Evolutionary conservation across 2,888 invertebrate species (phyloP), one percentile per base, ranked within the genome.

Genomic region (Acanthosepion pharaonis): DNA sequence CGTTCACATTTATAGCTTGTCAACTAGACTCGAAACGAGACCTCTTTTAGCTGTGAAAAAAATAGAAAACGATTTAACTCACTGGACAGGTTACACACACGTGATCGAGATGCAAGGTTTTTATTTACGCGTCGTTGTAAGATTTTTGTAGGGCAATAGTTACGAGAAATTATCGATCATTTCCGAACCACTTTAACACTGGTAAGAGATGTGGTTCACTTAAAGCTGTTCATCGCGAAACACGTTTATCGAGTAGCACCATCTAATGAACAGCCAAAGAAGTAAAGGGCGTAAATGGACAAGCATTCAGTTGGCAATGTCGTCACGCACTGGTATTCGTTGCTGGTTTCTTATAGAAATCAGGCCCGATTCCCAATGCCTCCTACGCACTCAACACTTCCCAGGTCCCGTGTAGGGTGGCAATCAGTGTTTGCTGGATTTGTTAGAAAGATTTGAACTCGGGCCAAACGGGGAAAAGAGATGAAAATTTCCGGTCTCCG

Each of bases 341-440:
- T n/a, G 11, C 18, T 15, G n/a, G 5, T 33, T n/a, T 78, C 78
- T 33, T 78, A n/a, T 78, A 8, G 33, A 78, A 78, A 78, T 78
- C 78, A 33, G n/a, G n/a, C 78, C 78, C 15, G 78, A 15, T n/a
- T 78, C 15, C 78, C n/a, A 15, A n/a, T 78, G 78, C 78, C n/a
- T 9, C 78, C 15, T 33, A n/a, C 78, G n/a, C n/a, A n/a, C n/a
- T n/a, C 78, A n/a, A n/a, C 78, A n/a, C n/a, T 78, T n/a, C n/a
- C n/a, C n/a, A 11, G 4, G n/a, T 78, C n/a, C 9, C 15, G 78
- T n/a, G 78, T n/a, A n/a, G 15, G n/a, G 15, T 78, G 78, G 78
- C 78, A 78, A 78, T 78, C 78, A 78, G 78, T n/a, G 78, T n/a
- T 78, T n/a, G 78, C 78, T 33, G 78, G 78, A 78, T 78, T 78